Evolutionary conservation across 2,797 vertebrate species (phyloP).

Genomic region (Thamnophis elegans): DNA sequence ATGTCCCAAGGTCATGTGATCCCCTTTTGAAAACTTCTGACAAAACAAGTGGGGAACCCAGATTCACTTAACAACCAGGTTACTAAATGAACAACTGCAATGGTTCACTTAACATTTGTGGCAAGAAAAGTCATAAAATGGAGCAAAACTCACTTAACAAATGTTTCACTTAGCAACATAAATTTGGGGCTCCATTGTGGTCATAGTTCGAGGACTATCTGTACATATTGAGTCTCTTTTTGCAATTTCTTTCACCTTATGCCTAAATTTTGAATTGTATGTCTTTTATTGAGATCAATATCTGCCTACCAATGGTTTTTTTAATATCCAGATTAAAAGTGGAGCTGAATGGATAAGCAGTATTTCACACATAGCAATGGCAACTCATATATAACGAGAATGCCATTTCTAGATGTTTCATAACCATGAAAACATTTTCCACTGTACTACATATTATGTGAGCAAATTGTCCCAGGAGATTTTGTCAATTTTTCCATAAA

Average conservation of each 20-base stretch:
- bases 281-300: constrained; percentile 14
- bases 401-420: not conserved
- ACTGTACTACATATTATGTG: not conserved
- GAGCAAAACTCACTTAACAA: not conserved
- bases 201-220: not conserved
- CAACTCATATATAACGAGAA: not conserved
- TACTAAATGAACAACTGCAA: not conserved
- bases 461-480: not conserved
- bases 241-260: constrained; percentile 38
- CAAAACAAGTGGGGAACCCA: not conserved
- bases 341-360: constrained; percentile 7
- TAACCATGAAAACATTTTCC: not conserved
- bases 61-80: not conserved
- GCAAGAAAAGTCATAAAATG: not conserved
- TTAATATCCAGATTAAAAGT: constrained; percentile 29
- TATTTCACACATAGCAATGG: not conserved
- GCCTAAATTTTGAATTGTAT: constrained; percentile 25
- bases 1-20: not conserved
- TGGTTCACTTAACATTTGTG: not conserved
- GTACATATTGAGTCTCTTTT: constrained; percentile 13
- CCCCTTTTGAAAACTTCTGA: not conserved
- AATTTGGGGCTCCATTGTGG: not conserved
- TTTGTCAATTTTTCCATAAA: not conserved
- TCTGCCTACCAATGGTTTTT: constrained; percentile 26
- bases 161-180: not conserved